Base-by-base conservation (phyloP, 2,888 invertebrate genomes). In the Metallyticus violacea region DNA sequence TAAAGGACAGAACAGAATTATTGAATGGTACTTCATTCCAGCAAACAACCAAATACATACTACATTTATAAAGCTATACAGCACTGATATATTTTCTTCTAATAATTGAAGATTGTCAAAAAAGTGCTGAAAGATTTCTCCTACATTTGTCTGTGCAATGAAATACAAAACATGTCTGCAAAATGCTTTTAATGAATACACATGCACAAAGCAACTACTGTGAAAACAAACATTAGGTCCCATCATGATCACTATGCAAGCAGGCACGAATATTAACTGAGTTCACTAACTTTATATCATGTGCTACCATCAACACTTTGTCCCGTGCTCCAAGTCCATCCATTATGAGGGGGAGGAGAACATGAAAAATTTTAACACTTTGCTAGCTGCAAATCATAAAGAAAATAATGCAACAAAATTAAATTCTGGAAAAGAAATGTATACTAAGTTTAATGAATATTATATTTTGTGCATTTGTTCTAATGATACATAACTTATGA, bases 211-310 rank as follows among this genome's bases (percentile, higher is more conserved):
- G 83, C 83, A 77, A 83, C 83, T 82, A 82, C 40, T 62, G 40
- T 62, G 40, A 62, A 62, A 62, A 62, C 82, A 82, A 76, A 82
- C 1, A 28, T 29, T 77, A n/a, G 22, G 27, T 77, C 83, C 83
- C 83, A 83, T 83, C 28, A 81, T 26, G 62, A 62, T 83, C 83
- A 83, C 83, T 77, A 83, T 83, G 83, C 83, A 83, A 83, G 83
- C 83, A 83, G 83, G 83, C 83, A 83, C 83, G 22, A 62, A 83
- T 83, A 22, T 27, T 79, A 2, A 27, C 26, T 76, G 15, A 80
- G 27, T 82, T 76, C 26, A 82, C n/a, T 82, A 62, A 62, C 40
- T 62, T 62, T 62, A 62, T 62, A 62, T 76, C 26, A 77, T 81
- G 83, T 83, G 83, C 83, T 83, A 83, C 83, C 83, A 77, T 76